Evolutionary conservation across 2,888 invertebrate species (phyloP).

Genomic region (Hydroisotoma schaefferi): DNA sequence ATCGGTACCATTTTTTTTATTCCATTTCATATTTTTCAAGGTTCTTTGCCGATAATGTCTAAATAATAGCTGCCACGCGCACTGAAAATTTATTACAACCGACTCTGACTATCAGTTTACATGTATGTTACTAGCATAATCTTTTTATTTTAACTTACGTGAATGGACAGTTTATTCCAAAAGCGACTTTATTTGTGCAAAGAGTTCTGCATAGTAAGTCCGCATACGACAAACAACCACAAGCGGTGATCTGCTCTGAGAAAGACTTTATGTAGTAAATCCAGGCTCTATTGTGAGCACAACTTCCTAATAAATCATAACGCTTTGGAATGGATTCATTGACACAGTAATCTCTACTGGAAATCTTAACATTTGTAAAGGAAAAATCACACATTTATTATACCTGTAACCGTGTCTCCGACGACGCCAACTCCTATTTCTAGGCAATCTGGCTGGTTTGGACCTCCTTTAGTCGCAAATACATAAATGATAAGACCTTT

Average conservation of each 20-base stretch:
- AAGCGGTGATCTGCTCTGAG: slow-evolving; percentile 19
- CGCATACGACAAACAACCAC: slow-evolving; percentile 27
- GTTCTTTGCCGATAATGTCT: slow-evolving; percentile 26
- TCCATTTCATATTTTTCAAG: not conserved
- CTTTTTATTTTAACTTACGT: slow-evolving; percentile 23
- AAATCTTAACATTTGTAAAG: no score
- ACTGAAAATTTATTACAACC: not conserved
- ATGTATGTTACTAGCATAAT: not conserved
- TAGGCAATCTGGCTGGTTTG: slow-evolving; percentile 36
- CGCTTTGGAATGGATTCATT: no score
- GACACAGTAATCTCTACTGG: no score
- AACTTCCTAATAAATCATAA: slow-evolving; percentile 25
- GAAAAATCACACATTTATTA: no score
- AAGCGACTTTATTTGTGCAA: slow-evolving; percentile 25
- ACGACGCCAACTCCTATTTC: slow-evolving; percentile 10
- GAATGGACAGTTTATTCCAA: slow-evolving; percentile 27
- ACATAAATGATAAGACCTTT: not conserved
- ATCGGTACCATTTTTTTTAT: no score
- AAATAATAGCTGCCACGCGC: slow-evolving; percentile 37
- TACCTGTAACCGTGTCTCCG: slow-evolving; percentile 30
- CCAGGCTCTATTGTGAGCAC: slow-evolving; percentile 38
- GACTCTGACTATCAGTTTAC: not conserved
- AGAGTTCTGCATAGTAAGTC: slow-evolving; percentile 26
- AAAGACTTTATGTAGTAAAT: slow-evolving; percentile 31
- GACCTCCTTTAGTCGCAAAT: slow-evolving; percentile 25